Base-by-base conservation (phyloP, 2,888 invertebrate species). In the Drosophila colorata region DNA sequence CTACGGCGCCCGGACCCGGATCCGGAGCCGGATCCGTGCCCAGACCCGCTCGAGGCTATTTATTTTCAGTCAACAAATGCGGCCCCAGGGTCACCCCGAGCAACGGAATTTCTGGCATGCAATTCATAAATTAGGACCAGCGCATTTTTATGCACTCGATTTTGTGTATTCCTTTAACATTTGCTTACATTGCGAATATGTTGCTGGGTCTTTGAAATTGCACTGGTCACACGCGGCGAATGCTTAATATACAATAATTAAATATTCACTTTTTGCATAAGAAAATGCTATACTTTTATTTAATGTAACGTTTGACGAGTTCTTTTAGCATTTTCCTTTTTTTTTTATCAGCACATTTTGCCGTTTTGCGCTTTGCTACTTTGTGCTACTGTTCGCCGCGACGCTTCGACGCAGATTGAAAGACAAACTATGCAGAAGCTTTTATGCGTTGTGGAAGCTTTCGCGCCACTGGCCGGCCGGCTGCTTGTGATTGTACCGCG, bases 41-140 rank as follows among this genome's bases (percentile, higher is more conserved):
- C 49, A 35, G 51, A 48, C 25, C 25, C 16, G 46, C 33, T 46
- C 38, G 35, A 44, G 53, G 48, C 72, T 88, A 80, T 88, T 88
- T 83, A 83, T 83, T 88, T 80, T 74, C 53, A 51, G 78, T 80
- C 71, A 83, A 87, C 84, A 74, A 69, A 56, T 44, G 47, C 40
- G 25, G 18, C 59, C 41, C 41, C 40, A 16, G 53, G 47, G 63
- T 78, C 40, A 52, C 63, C 67, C 69, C 47, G 37, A 63, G 73
- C 78, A 77, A 80, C 81, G 67, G 58, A 40, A 72, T 69, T 66
- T 40, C 5, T 37, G 47, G 47, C 68, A 44, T 64, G 51, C 57
- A 78, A 61, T 76, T 56, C 73, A 80, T 68, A 80, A 71, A 67
- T 69, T 28, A 37, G 44, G 61, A 31, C 40, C 18, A 40, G 43